These are phyloP conservation scores for Buathra laborator DNA, from an alignment of 2,888 invertebrate species.

Conservation along the genomic window DNA sequence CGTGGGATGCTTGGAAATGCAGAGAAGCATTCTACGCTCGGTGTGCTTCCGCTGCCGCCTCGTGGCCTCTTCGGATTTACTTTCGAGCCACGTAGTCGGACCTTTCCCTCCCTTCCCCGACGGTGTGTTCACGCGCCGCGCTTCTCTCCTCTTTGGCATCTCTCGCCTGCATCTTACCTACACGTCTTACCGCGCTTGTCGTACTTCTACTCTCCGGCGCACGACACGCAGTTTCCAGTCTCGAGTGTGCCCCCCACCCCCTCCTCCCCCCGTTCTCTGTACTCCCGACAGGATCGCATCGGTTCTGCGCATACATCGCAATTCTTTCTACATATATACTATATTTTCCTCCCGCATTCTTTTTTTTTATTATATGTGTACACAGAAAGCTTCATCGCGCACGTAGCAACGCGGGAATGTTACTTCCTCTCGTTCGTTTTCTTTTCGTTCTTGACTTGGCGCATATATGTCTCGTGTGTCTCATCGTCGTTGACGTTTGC, in stretches of 20 bases:
- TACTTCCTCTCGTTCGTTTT: constrained; percentile 8
- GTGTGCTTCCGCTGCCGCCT: constrained; percentile 49
- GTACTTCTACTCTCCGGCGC: not conserved
- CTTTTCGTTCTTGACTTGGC: not conserved
- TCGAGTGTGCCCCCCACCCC: constrained; percentile 13
- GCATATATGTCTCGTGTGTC: not conserved
- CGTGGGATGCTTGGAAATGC: constrained; percentile 73
- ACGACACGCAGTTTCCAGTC: constrained; percentile 43
- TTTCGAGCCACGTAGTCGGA: constrained; percentile 76
- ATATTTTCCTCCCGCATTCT: not conserved
- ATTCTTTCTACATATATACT: not conserved
- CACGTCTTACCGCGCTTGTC: not conserved
- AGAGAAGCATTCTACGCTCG: constrained; percentile 72
- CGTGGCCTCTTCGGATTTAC: constrained; percentile 73
- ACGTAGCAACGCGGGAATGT: not conserved
- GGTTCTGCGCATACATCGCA: constrained; percentile 18
- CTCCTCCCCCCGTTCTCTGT: not conserved
- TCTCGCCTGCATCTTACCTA: constrained; percentile 5
- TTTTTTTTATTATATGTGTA: not conserved
- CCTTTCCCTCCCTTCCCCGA: constrained; percentile 63
- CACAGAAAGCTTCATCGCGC: not conserved
- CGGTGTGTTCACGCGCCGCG: constrained; percentile 47
- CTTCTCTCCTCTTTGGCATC: constrained; percentile 25
- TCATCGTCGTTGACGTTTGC: constrained; percentile 28
- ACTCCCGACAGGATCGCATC: constrained; percentile 17